A percentile compares a stretch with the other conserved stretches of the same genome.
These are phyloP conservation scores for Dryobates pubescens DNA, from an alignment of 2,797 vertebrate genomes.

Conservation along the genomic window DNA sequence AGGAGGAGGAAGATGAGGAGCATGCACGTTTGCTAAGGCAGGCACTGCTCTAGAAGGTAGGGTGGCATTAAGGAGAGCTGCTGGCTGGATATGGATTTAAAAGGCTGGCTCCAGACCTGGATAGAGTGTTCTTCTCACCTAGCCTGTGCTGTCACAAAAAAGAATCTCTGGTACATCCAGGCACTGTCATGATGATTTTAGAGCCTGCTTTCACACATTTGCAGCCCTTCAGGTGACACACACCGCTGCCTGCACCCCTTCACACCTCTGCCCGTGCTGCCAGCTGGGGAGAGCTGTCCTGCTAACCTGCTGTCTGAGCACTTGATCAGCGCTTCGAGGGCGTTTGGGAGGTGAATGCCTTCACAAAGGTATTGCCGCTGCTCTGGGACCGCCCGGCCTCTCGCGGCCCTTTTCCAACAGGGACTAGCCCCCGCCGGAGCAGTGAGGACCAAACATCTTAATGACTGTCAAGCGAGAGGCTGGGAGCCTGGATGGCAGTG, in stretches of 20 bases:
- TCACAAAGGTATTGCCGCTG: not conserved
- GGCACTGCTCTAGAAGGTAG: not conserved
- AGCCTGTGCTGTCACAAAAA: not conserved
- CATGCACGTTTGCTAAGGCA: not conserved
- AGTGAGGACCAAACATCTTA: not conserved
- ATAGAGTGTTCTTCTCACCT: not conserved
- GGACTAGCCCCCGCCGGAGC: not conserved
- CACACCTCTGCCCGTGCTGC: not conserved
- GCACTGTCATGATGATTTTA: not conserved
- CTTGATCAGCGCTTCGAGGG: not conserved
- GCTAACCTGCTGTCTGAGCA: constrained; percentile 4
- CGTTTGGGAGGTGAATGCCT: not conserved
- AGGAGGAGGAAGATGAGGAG: not conserved
- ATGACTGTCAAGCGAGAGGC: not conserved
- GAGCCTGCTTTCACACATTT: not conserved
- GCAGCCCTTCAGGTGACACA: not conserved
- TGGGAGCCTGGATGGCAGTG: not conserved
- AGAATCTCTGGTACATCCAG: not conserved
- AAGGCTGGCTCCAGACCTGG: not conserved
- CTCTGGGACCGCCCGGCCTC: not conserved
- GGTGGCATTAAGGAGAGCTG: not conserved
- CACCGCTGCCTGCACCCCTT: not conserved
- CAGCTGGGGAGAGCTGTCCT: not conserved
- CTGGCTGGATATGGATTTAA: not conserved
- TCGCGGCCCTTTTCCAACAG: accelerated